Conservation (phyloP, 2,113 vertebrate genomes). For the Gasterosteus nipponicus region DNA sequence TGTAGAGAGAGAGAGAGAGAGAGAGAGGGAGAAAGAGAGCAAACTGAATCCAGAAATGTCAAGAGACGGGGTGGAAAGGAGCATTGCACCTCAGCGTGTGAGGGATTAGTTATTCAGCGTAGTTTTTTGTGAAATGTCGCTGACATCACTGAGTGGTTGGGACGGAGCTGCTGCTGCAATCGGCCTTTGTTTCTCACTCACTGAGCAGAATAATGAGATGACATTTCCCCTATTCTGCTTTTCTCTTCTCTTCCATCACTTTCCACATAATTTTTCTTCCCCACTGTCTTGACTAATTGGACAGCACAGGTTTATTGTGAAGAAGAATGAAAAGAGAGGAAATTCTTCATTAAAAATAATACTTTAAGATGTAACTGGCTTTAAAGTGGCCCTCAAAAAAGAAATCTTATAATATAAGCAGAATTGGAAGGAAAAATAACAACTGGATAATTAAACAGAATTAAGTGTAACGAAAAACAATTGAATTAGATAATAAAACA, state of each 20-base stretch:
- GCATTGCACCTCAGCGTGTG: slow-evolving; percentile 21
- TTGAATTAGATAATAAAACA: background rate
- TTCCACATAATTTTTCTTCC: background rate
- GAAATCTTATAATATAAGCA: background rate
- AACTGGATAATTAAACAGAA: background rate
- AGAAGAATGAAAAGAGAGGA: background rate
- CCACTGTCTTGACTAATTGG: background rate
- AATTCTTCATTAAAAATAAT: background rate
- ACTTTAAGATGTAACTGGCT: background rate
- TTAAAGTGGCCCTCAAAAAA: background rate
- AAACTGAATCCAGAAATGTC: background rate
- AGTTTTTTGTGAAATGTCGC: slow-evolving; percentile 38
- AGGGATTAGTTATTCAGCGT: slow-evolving; percentile 46
- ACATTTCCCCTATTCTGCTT: slow-evolving; percentile 5
- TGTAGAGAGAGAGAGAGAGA: background rate
- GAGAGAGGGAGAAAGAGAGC: background rate
- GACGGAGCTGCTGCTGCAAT: slow-evolving; percentile 31
- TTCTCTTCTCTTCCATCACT: slow-evolving; percentile 19
- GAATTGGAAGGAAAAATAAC: background rate
- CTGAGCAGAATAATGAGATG: slow-evolving; percentile 52
- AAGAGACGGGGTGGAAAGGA: background rate
- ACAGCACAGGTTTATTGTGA: background rate
- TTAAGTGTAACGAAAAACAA: background rate
- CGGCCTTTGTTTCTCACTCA: slow-evolving; percentile 46
- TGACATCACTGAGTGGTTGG: slow-evolving; percentile 21